phyloP scores from a whole-genome alignment of 2,797 vertebrate genomes.

The Otus scops region DNA sequence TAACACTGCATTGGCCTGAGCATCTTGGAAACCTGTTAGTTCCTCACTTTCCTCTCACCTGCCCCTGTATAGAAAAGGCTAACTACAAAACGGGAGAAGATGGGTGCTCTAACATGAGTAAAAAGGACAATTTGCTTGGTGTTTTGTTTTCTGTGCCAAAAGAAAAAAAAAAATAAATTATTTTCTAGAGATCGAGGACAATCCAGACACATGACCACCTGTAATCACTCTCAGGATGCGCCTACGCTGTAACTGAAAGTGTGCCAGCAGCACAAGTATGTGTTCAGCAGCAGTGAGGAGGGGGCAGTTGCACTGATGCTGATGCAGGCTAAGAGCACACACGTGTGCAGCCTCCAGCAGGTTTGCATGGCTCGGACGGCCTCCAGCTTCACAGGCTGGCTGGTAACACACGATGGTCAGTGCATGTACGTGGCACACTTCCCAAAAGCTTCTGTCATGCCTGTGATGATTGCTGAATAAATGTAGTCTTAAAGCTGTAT shows the following conservation, averaged over 20 bases:
- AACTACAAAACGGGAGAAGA: neutral
- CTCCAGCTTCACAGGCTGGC: neutral
- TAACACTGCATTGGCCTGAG: neutral
- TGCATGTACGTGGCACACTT: rapidly evolving
- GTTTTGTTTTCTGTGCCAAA: neutral
- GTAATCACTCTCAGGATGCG: neutral
- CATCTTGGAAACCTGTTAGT: neutral
- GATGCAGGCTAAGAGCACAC: rapidly evolving
- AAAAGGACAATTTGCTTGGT: neutral
- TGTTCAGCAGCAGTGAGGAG: neutral
- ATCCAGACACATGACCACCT: neutral
- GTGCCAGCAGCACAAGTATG: neutral
- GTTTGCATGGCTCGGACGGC: neutral
- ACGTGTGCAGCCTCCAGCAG: rapidly evolving
- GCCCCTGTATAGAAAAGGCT: neutral
- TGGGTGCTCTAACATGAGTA: neutral
- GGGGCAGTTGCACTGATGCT: rapidly evolving
- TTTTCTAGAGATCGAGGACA: neutral
- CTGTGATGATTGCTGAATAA: neutral
- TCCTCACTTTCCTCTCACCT: neutral
- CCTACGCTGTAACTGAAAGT: neutral
- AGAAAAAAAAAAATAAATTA: neutral
- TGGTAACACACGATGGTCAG: rapidly evolving
- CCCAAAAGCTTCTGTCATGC: neutral
- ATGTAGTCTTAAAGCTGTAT: neutral